Conservation (phyloP, 2,797 vertebrate genomes). For the Sparidentex hasta region DNA sequence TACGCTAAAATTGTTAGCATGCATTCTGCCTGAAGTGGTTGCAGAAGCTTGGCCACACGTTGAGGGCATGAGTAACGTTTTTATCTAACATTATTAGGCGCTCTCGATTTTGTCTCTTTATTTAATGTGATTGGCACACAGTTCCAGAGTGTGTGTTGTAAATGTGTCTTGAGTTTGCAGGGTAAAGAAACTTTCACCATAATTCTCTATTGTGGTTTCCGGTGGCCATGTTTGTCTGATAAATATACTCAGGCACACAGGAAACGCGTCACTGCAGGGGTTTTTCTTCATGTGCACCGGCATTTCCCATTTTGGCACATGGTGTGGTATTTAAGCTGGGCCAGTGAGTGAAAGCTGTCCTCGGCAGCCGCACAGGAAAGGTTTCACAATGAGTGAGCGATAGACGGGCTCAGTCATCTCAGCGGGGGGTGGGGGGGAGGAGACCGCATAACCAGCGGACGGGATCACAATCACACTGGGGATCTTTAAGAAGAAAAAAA, state of each 20-base stretch:
- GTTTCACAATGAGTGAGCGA: slow-evolving; percentile 73
- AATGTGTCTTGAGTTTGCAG: not conserved
- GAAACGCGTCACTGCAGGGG: slow-evolving; percentile 63
- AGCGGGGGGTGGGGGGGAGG: slow-evolving; percentile 22
- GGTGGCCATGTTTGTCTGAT: slow-evolving; percentile 46
- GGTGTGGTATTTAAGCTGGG: slow-evolving; percentile 57
- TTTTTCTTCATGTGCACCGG: slow-evolving; percentile 53
- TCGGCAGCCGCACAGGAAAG: slow-evolving; percentile 58
- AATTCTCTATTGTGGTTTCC: slow-evolving; percentile 49
- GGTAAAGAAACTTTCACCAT: not conserved
- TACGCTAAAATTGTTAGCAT: too few species aligned
- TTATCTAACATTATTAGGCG: too few species aligned
- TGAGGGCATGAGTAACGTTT: too few species aligned
- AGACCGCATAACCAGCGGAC: slow-evolving; percentile 45
- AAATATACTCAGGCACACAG: slow-evolving; percentile 55
- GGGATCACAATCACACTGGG: slow-evolving; percentile 40
- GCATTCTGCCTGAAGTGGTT: too few species aligned
- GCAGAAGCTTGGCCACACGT: too few species aligned
- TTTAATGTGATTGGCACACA: not conserved
- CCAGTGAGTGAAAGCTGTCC: slow-evolving; percentile 70
- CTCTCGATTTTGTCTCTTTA: not conserved
- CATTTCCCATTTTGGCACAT: slow-evolving; percentile 75
- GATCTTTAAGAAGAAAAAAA: slow-evolving; percentile 44
- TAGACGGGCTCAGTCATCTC: slow-evolving; percentile 62
- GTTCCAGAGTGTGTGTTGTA: not conserved